Evolutionary conservation across 2,113 vertebrate species (phyloP).

Genomic region (Gymnogyps californianus): DNA sequence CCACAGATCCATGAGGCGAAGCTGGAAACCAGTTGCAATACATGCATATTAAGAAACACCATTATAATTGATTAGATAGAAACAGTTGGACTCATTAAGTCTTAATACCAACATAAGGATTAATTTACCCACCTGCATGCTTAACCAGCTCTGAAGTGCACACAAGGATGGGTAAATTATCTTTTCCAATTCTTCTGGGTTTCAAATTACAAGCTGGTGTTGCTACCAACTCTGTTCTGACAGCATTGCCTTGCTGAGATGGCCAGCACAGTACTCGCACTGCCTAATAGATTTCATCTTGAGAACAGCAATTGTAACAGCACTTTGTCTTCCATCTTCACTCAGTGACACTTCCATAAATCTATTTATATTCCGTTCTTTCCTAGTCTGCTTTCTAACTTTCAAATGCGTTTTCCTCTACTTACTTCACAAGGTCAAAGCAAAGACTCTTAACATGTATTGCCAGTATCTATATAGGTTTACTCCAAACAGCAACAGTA

Average conservation of each 20-base stretch:
- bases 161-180: neutral
- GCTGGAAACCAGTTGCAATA: neutral
- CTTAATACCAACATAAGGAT: neutral
- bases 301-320: neutral
- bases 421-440: neutral
- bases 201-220: neutral
- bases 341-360: neutral
- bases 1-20: neutral
- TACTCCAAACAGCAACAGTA: neutral
- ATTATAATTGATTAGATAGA: neutral
- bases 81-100: neutral
- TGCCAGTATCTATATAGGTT: neutral
- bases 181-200: neutral
- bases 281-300: neutral
- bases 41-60: neutral
- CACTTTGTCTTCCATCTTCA: neutral
- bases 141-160: neutral
- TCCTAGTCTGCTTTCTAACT: neutral
- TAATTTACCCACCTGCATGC: neutral
- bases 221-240: neutral
- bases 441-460: fast-evolving
- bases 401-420: neutral
- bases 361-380: neutral
- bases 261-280: neutral
- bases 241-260: neutral